phyloP scores from a whole-genome alignment of 2,888 invertebrate genomes.

The Pseudolycoriella hygida region DNA sequence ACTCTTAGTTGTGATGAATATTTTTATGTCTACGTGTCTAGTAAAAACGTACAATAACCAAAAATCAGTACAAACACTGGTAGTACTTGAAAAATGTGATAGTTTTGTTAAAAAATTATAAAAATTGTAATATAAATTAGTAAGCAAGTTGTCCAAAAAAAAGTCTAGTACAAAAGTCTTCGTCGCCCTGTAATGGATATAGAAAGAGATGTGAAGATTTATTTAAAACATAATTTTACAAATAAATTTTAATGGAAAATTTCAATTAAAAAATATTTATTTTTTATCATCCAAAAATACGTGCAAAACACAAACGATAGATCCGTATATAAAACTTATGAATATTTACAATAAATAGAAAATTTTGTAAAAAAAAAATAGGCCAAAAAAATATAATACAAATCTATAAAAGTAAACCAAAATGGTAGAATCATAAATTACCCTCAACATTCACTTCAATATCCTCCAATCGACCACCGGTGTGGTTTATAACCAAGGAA shows the following conservation, averaged over 20 bases:
- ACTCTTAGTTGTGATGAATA: no score
- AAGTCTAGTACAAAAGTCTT: conserved; percentile 40
- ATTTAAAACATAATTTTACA: neutral
- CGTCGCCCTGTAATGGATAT: conserved; percentile 42
- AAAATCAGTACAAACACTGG: no score
- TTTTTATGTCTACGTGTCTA: no score
- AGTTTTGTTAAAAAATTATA: neutral
- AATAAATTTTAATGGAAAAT: neutral
- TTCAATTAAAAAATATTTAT: neutral
- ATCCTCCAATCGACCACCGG: conserved; percentile 78
- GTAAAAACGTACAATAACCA: no score
- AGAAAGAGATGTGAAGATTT: conserved; percentile 6
- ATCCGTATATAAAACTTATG: neutral
- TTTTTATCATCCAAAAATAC: neutral
- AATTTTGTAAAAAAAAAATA: neutral
- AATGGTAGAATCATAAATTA: conserved; percentile 29
- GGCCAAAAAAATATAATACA: neutral
- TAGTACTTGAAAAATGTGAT: no score
- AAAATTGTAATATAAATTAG: conserved; percentile 6
- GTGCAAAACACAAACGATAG: neutral
- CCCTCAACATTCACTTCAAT: conserved; percentile 95
- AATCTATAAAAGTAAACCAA: neutral
- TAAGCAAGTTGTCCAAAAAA: conserved; percentile 8
- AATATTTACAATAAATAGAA: neutral
- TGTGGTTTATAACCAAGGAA: conserved; percentile 56